A percentile compares a stretch with the other conserved stretches of the same genome.
These are phyloP conservation scores for Neodiprion lecontei DNA, from an alignment of 1,140 invertebrate species.

Conservation along the genomic window DNA sequence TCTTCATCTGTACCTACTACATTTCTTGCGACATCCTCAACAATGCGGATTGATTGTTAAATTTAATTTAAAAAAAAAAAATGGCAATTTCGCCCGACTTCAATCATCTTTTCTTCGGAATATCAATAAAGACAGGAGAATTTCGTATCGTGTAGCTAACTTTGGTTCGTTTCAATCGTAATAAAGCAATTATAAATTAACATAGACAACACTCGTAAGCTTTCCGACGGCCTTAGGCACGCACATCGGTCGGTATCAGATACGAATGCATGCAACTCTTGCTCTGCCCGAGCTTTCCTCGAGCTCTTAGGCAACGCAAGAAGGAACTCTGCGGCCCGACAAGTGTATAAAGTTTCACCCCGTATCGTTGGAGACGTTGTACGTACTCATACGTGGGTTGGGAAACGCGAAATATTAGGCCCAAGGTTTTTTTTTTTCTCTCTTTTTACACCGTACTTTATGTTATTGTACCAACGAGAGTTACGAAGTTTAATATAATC, in stretches of 20 bases:
- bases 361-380: background rate
- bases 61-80: too few species aligned
- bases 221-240: background rate
- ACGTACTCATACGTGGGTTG: background rate
- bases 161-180: background rate
- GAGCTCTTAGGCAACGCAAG: background rate
- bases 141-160: too few species aligned
- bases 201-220: background rate
- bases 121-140: too few species aligned
- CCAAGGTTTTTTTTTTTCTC: background rate
- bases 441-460: background rate
- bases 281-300: background rate
- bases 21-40: too few species aligned
- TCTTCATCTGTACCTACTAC: too few species aligned
- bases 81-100: too few species aligned
- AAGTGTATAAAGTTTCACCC: background rate
- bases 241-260: background rate
- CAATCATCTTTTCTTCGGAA: too few species aligned
- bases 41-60: too few species aligned
- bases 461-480: background rate
- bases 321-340: background rate
- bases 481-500: too few species aligned
- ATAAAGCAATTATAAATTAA: constrained; percentile 6
- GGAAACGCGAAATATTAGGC: background rate
- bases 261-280: background rate